Evolutionary conservation across 2,888 invertebrate species (phyloP), one percentile per base, ranked within the genome.

Genomic region (Limnephilus marmoratus): DNA sequence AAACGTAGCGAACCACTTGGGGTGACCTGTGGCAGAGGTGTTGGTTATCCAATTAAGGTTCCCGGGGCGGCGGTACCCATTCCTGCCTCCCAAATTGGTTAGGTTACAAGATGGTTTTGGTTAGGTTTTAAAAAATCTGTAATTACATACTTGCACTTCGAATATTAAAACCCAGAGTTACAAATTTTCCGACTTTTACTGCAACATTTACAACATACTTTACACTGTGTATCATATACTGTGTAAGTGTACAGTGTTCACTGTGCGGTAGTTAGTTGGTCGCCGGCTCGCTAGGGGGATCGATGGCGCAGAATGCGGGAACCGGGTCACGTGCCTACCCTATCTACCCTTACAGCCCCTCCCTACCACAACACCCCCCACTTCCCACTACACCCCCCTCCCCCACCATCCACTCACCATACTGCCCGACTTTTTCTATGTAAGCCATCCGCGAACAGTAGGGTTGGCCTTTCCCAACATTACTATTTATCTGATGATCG

Each of bases 301-400:
- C 94, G 93, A 93, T 92, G 93, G 94, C 95, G 94, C 94, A 95
- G 86, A 94, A 94, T 95, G 95, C 95, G 96, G 95, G 95, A 96
- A 96, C 96, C 96, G 96, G 96, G 95, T 96, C 96, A 96, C 86
- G 90, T 83, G 96, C 96, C 95, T 95, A 95, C 95, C 95, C 95
- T 95, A 94, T 88, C 90, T 37, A 37, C 82, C 82, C 89, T 31
- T n/a, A 41, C 83, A 45, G 90, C 94, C 91, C 92, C 93, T 94
- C 94, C 95, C 95, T 45, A 45, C 95, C 95, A 95, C 95, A 95
- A 94, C 31, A 45, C 45, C n/a, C 34, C 83, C 86, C 49, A 13
- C 86, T 12, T 7, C 45, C 41, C 18, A 12, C 41, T 9, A 53
- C 34, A 68, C 5, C 80, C 88, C 49, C 88, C 80, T 13, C 68